Evolutionary conservation across 2,888 invertebrate genomes (phyloP).

Genomic region (Catocala sponsa): DNA sequence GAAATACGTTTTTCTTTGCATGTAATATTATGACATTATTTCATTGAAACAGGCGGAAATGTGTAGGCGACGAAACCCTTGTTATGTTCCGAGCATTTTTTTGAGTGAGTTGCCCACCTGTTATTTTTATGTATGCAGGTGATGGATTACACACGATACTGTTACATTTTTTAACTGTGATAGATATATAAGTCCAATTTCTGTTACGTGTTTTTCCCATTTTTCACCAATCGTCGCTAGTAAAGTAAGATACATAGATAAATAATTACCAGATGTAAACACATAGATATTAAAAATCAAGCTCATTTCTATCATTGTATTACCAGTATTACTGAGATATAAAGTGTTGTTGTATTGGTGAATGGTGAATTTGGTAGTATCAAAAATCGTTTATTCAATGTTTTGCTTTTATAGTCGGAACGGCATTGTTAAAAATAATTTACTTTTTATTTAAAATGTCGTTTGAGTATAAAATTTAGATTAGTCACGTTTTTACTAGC

Average conservation of each 20-base stretch:
- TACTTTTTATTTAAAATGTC: conserved; percentile 54
- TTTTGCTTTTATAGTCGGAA: conserved; percentile 22
- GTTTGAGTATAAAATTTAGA: conserved; percentile 59
- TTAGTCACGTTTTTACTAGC: conserved; percentile 63
- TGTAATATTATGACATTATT: conserved; percentile 76
- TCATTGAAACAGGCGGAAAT: conserved; percentile 61
- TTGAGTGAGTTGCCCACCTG: conserved; percentile 23
- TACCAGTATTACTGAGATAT: too few relatives aligned
- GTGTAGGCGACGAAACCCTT: conserved; percentile 56
- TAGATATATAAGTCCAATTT: conserved; percentile 35
- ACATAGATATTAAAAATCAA: too few relatives aligned
- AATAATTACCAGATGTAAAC: too few relatives aligned
- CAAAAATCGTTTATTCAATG: conserved; percentile 17
- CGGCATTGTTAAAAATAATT: conserved; percentile 46
- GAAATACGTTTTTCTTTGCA: conserved; percentile 69
- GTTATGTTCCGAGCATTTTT: conserved; percentile 24
- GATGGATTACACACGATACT: conserved; percentile 46
- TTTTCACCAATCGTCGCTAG: too few relatives aligned
- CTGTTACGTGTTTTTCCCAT: conserved; percentile 13
- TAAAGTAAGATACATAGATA: too few relatives aligned
- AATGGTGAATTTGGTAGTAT: background rate
- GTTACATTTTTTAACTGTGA: conserved; percentile 23
- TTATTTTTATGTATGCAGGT: conserved; percentile 38
- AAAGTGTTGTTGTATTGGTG: background rate
- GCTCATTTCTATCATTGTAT: too few relatives aligned